phyloP scores from a whole-genome alignment of 2,888 invertebrate species.

The Andrena praecox region DNA sequence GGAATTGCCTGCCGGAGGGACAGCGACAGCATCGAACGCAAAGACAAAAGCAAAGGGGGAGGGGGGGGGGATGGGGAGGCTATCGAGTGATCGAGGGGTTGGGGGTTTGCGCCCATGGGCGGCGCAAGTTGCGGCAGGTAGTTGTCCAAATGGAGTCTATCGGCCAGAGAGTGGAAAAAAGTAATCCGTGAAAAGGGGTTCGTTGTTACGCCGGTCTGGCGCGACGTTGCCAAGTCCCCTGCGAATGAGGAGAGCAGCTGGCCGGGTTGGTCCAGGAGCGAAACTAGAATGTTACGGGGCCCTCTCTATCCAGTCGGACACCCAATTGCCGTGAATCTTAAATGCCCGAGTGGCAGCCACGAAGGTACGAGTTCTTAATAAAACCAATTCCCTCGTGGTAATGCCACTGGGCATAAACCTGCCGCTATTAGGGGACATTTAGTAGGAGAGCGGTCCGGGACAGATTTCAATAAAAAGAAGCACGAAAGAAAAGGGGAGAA shows the following conservation, averaged over 20 bases:
- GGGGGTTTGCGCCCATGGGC: slow-evolving; percentile 51
- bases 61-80: slow-evolving; percentile 2
- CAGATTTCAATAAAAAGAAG: too few species aligned
- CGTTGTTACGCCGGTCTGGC: slow-evolving; percentile 59
- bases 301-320: not conserved
- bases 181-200: slow-evolving; percentile 71
- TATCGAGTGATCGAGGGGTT: slow-evolving; percentile 46
- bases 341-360: not conserved
- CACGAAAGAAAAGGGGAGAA: too few species aligned
- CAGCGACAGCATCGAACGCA: not conserved
- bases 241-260: slow-evolving; percentile 26
- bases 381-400: not conserved
- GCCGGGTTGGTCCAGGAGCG: slow-evolving; percentile 45
- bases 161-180: slow-evolving; percentile 60
- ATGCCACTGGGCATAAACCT: not conserved
- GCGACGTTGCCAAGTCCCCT: slow-evolving; percentile 61
- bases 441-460: too few species aligned
- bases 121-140: slow-evolving; percentile 61
- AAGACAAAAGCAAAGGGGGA: slow-evolving; percentile 27
- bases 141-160: slow-evolving; percentile 67
- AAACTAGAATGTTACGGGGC: slow-evolving; percentile 5
- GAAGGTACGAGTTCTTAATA: too few species aligned
- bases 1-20: not conserved
- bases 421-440: not conserved
- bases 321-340: not conserved